Conservation (phyloP, 2,113 vertebrate genomes). For the Equus quagga region DNA sequence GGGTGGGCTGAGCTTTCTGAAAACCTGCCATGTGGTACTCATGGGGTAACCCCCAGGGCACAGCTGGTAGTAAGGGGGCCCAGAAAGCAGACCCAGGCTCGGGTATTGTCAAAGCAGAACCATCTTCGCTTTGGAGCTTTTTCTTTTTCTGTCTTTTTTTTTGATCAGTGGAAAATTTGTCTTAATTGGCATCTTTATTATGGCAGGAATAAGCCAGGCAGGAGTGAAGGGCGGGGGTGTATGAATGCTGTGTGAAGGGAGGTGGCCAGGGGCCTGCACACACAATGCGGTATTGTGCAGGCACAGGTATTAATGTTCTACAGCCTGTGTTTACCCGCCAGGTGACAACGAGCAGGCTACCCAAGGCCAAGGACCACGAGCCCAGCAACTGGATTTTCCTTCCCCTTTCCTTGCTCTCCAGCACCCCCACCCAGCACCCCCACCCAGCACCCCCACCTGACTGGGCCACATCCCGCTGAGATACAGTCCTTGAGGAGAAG, state of each 20-base stretch:
- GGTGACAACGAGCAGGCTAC: background rate
- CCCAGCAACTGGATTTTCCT: background rate
- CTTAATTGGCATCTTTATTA: conserved; percentile 91
- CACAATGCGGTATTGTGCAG: background rate
- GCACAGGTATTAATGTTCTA: rapidly evolving
- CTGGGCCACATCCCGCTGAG: background rate
- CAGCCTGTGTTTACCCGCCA: background rate
- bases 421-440: rapidly evolving
- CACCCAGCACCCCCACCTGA: background rate
- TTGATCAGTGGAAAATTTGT: conserved; percentile 79
- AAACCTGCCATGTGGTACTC: rapidly evolving
- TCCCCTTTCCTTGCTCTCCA: background rate
- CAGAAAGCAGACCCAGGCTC: background rate
- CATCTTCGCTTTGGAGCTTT: conserved; percentile 57
- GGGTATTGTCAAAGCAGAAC: background rate
- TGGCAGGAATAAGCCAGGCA: conserved; percentile 83
- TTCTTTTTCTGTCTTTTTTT: conserved; percentile 39
- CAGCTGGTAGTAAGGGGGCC: too few relatives aligned
- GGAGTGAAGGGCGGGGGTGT: conserved; percentile 82
- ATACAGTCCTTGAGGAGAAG: background rate
- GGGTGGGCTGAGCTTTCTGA: background rate
- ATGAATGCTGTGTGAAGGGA: conserved; percentile 79
- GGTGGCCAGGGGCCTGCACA: conserved; percentile 9
- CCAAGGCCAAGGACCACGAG: rapidly evolving
- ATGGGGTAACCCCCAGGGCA: background rate